Percentiles rank a stretch among this genome's conserved stretches.
Conservation (phyloP, 2,888 invertebrate species). For the Netelia virgata region DNA sequence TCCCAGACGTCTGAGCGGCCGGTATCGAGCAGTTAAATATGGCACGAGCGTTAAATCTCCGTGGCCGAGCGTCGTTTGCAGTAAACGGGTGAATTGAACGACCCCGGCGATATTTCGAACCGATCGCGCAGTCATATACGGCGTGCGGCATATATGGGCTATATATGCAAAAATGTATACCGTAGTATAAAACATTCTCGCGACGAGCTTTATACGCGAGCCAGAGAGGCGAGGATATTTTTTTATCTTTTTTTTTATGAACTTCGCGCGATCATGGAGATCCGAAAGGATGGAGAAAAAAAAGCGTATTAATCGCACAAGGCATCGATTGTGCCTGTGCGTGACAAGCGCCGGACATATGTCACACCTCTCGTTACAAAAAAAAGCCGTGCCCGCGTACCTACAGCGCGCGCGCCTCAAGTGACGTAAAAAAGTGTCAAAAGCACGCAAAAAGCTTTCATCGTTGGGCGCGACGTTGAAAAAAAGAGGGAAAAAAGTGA, state of each 20-base stretch:
- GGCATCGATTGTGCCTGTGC: constrained; percentile 16
- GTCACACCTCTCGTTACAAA: constrained; percentile 27
- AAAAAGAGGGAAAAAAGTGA: not conserved
- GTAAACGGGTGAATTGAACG: constrained; percentile 22
- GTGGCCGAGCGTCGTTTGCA: constrained; percentile 35
- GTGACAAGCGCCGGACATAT: constrained; percentile 16
- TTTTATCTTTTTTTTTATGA: not conserved
- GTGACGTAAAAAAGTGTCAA: constrained; percentile 9
- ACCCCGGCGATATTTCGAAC: constrained; percentile 26
- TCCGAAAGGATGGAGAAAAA: constrained; percentile 5
- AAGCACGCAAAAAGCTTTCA: constrained; percentile 19
- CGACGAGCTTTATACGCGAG: not conserved
- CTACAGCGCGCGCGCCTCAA: not conserved
- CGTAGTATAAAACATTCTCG: not conserved
- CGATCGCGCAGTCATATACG: not conserved
- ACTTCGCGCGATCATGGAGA: constrained; percentile 24
- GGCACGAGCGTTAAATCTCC: constrained; percentile 43
- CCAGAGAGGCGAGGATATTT: constrained; percentile 9
- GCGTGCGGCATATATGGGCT: too few relatives aligned
- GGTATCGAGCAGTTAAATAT: constrained; percentile 41
- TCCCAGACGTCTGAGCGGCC: constrained; percentile 43
- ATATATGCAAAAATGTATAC: not conserved
- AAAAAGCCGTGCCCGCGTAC: not conserved
- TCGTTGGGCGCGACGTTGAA: not conserved
- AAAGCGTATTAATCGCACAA: constrained; percentile 22